Evolutionary conservation across 2,113 vertebrate genomes (phyloP), one percentile per base, ranked within the genome.

Genomic region (Corythornis madagascariensis): DNA sequence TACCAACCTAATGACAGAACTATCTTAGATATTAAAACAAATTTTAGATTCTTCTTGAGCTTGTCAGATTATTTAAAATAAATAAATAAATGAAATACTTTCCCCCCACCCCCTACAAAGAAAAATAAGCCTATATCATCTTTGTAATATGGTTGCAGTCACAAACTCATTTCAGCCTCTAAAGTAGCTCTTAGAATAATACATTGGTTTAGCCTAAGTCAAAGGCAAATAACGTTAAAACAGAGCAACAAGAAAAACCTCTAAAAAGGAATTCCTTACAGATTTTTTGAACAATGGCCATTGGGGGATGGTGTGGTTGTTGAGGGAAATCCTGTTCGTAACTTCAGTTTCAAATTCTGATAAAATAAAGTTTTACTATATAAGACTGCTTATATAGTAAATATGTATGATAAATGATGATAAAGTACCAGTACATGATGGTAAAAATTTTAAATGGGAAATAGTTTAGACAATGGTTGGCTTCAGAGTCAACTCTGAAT

Each of bases 21-120:
- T 28, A 65, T 25, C 40, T 79, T 35, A 40, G 11, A 55, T 4
- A 4, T 42, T 71, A 73, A 71, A 83, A 40, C 4, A 82, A 76
- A 3, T 47, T 89, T 71, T 64, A 71, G 43, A 47, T 26, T 66
- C 9, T 38, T 67, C 52, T 7, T 66, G 24, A 67, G 20, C 40
- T 8, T 67, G 8, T 29, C 43, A 82, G 31, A 52, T 31, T 88
- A 60, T 35, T 2, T 38, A 38, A 38, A 38, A 38, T 38, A 38
- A 38, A 38, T 38, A 38, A 38, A 38, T 38, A 38, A 38, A 38
- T 38, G 38, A 38, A 38, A 38, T 38, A 21, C 18, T 43, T 74
- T 50, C 8, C n/a, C 1, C 8, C 4, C 6, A 3, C 5, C 1
- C 4, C 7, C 29, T 13, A 31, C 9, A 81, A 81, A 13, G 26